Conservation (phyloP, 2,113 vertebrate genomes). For the Ameiurus melas region DNA sequence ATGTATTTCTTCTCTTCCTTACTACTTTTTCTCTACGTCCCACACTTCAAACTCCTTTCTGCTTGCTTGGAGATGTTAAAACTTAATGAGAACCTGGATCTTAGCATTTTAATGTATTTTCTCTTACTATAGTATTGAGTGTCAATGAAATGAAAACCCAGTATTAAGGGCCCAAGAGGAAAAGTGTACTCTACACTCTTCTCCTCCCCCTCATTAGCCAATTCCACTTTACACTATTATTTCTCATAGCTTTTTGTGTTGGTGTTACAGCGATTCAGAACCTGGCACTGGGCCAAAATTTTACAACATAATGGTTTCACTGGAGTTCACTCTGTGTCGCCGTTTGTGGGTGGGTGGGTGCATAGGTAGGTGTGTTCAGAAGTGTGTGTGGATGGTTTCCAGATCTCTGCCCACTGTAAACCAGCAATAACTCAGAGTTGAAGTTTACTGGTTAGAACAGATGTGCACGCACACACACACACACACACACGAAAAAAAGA, state of each 20-base stretch:
- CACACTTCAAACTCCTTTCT: background rate
- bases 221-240: background rate
- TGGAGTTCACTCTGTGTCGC: background rate
- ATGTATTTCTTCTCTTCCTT: background rate
- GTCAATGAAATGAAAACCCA: background rate
- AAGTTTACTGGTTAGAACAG: background rate
- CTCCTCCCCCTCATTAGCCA: no score
- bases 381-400: slow-evolving; percentile 1
- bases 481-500: background rate
- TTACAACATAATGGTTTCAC: background rate
- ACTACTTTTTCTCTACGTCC: background rate
- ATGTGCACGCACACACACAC: background rate
- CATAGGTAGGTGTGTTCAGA: background rate
- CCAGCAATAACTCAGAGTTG: background rate
- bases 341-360: background rate
- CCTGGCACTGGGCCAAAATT: background rate
- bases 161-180: background rate
- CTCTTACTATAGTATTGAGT: background rate
- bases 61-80: background rate
- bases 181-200: background rate
- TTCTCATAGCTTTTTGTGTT: background rate
- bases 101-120: background rate
- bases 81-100: background rate
- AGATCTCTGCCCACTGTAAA: slow-evolving; percentile 2
- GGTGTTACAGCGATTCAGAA: background rate